Conservation (phyloP, 37 sponge, comb jelly and placozoan species). For the Amphimedon queenslandica region DNA sequence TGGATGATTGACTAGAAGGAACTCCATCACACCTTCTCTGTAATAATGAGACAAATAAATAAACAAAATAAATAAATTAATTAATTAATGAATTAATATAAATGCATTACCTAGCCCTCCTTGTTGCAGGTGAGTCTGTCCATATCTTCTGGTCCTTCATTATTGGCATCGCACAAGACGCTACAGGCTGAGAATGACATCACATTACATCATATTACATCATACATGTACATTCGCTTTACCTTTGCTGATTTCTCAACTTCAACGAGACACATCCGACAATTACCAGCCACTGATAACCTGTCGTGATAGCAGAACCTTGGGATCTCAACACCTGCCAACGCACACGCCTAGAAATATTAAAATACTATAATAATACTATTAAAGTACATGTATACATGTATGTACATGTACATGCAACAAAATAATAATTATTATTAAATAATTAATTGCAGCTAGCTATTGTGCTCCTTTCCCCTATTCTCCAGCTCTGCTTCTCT, state of each 20-base stretch:
- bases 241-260: slow-evolving; percentile 93
- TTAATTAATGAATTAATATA: neutral
- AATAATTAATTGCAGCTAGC: no score
- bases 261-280: slow-evolving; percentile 97
- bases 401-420: no score
- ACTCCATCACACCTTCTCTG: slow-evolving; percentile 99
- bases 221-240: no score
- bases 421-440: no score
- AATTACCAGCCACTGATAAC: slow-evolving; percentile 95
- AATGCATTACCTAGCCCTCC: slow-evolving; percentile 71
- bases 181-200: slow-evolving; percentile 60
- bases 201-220: no score
- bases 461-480: no score
- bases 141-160: slow-evolving; percentile 85
- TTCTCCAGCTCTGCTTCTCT: no score
- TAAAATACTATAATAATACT: neutral
- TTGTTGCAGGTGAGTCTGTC: slow-evolving; percentile 81
- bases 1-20: slow-evolving; percentile 97
- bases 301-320: slow-evolving; percentile 97
- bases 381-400: neutral
- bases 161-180: slow-evolving; percentile 97
- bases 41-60: neutral
- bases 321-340: slow-evolving; percentile 91
- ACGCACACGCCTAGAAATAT: slow-evolving; percentile 84
- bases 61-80: no score